These are phyloP conservation scores for Speoplatyrhinus poulsoni DNA, from an alignment of 2,113 vertebrate genomes.

Conservation along the genomic window DNA sequence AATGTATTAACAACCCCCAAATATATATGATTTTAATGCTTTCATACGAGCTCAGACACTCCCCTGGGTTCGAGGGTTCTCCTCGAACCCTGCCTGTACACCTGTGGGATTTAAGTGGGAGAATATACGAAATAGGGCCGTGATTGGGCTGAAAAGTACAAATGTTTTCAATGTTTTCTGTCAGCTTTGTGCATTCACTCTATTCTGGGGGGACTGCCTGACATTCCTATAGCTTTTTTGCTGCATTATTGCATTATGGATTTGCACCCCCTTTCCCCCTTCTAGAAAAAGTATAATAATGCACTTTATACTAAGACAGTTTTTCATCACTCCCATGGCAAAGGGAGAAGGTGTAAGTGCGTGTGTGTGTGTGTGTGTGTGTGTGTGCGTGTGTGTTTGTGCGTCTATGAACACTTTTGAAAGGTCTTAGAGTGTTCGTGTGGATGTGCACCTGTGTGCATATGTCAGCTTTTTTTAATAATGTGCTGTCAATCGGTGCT, in stretches of 20 bases:
- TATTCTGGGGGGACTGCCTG: conserved; percentile 50
- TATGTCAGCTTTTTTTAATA: conserved; percentile 68
- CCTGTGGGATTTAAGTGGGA: not conserved
- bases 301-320: conserved; percentile 62
- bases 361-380: conserved; percentile 5
- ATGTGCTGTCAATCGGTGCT: conserved; percentile 78
- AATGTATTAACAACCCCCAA: too few species aligned
- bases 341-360: conserved; percentile 22
- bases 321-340: conserved; percentile 62
- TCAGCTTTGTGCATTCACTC: conserved; percentile 45
- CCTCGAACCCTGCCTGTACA: too few species aligned
- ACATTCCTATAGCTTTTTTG: conserved; percentile 61
- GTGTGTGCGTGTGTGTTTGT: conserved; percentile 6
- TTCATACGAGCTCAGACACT: too few species aligned
- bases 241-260: conserved; percentile 73
- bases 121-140: conserved; percentile 28
- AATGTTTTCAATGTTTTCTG: conserved; percentile 50
- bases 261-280: conserved; percentile 46
- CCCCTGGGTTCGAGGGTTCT: too few species aligned
- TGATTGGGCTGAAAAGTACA: conserved; percentile 50
- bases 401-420: conserved; percentile 34
- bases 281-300: conserved; percentile 70
- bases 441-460: conserved; percentile 20
- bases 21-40: too few species aligned
- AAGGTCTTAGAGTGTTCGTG: conserved; percentile 18